These are phyloP conservation scores for Drosophila bocqueti DNA, from an alignment of 1,140 invertebrate genomes.

Conservation along the genomic window DNA sequence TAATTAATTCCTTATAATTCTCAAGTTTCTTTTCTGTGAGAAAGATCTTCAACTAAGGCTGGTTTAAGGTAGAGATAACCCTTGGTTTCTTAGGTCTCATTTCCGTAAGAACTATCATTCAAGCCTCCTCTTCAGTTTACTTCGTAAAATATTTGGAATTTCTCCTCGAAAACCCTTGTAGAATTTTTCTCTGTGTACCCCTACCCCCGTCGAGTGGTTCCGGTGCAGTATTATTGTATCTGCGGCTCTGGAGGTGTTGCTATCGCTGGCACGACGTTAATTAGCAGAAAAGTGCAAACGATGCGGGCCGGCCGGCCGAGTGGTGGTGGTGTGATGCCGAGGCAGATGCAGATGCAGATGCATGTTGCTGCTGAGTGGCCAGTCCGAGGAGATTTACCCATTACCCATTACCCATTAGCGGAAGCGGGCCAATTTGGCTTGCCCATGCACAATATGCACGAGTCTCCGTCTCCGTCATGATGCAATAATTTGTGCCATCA, in stretches of 20 bases:
- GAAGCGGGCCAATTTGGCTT: constrained; percentile 67
- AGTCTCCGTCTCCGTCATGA: constrained; percentile 43
- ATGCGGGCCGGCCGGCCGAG: constrained; percentile 31
- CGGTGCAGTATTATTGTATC: constrained; percentile 46
- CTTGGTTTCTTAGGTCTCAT: not conserved
- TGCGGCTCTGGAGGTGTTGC: constrained; percentile 51
- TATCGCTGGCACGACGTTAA: constrained; percentile 65
- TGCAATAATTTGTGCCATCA: constrained; percentile 75
- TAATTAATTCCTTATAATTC: not conserved
- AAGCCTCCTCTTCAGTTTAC: not conserved
- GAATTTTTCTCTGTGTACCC: constrained; percentile 13
- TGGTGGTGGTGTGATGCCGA: constrained; percentile 22
- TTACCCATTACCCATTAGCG: constrained; percentile 58
- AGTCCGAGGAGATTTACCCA: constrained; percentile 30
- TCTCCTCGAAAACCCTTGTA: not conserved
- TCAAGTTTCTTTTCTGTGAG: not conserved
- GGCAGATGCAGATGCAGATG: constrained; percentile 18
- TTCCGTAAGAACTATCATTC: not conserved
- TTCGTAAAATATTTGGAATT: not conserved
- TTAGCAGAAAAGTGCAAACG: constrained; percentile 75
- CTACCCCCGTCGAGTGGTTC: constrained; percentile 35
- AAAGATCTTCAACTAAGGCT: not conserved
- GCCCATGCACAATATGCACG: constrained; percentile 44
- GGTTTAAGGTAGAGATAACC: no score
- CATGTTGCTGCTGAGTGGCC: not conserved